phyloP scores from a whole-genome alignment of 2,113 vertebrate species.

The Alectura lathami region DNA sequence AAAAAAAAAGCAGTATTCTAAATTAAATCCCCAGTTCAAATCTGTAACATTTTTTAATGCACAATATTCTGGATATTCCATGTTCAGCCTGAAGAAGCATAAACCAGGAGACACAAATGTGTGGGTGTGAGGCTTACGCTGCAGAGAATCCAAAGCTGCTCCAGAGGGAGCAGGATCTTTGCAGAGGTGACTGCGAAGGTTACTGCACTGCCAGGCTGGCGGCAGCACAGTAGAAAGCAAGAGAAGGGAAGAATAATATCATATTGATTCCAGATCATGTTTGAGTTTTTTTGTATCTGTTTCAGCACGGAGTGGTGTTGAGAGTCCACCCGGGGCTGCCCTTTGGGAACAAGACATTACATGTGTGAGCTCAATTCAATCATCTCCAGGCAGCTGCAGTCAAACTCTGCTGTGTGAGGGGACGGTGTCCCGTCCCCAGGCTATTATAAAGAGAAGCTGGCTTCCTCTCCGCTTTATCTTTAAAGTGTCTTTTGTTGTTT shows the following conservation, averaged over 20 bases:
- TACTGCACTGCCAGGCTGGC: background rate
- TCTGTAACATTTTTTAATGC: background rate
- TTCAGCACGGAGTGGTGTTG: background rate
- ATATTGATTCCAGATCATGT: slow-evolving; percentile 11
- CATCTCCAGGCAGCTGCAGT: background rate
- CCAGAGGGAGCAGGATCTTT: background rate
- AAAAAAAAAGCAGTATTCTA: background rate
- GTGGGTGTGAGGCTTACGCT: background rate
- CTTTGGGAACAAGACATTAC: background rate
- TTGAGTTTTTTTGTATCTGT: background rate
- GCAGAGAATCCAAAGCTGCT: background rate
- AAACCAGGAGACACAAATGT: background rate
- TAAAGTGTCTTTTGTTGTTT: slow-evolving; percentile 57
- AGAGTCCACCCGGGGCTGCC: background rate
- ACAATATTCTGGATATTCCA: background rate
- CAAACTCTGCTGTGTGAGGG: background rate
- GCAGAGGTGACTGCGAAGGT: slow-evolving; percentile 34
- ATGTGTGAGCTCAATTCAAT: background rate
- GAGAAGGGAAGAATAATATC: background rate
- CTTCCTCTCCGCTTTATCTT: slow-evolving; percentile 40
- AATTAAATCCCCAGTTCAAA: background rate
- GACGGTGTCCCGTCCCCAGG: slow-evolving; percentile 19
- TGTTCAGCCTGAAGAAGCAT: background rate
- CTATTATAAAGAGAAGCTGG: slow-evolving; percentile 25
- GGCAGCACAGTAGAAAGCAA: background rate